These are phyloP conservation scores for Dusona sp. DNA, from an alignment of 2,888 invertebrate species.

Conservation along the genomic window DNA sequence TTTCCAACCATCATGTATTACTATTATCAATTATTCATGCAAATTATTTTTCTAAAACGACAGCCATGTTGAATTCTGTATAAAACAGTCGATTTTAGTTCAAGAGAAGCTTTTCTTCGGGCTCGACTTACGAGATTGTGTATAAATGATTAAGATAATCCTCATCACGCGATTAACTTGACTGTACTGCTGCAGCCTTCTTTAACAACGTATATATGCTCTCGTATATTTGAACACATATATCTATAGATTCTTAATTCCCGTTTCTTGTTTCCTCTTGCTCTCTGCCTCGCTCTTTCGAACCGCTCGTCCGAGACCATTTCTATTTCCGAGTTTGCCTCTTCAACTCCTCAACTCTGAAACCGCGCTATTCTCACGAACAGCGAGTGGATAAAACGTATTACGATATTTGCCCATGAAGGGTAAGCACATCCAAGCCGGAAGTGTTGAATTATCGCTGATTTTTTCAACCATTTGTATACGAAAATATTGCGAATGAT, in stretches of 20 bases:
- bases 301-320: conserved; percentile 72
- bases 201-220: neutral
- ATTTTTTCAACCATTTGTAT: neutral
- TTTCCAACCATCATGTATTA: too few relatives aligned
- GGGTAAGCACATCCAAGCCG: conserved; percentile 57
- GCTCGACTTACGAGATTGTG: neutral
- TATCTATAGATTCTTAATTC: conserved; percentile 31
- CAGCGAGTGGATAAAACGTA: conserved; percentile 30
- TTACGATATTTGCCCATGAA: conserved; percentile 47
- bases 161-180: conserved; percentile 22
- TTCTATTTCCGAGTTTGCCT: conserved; percentile 77
- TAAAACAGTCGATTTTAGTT: too few relatives aligned
- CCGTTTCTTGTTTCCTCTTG: conserved; percentile 58
- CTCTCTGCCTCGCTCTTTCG: conserved; percentile 67
- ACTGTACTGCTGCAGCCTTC: conserved; percentile 6
- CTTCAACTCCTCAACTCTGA: conserved; percentile 63
- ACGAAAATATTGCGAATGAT: neutral
- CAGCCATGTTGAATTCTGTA: neutral
- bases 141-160: neutral
- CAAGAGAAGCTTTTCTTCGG: neutral
- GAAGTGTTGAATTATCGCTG: conserved; percentile 36
- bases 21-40: neutral
- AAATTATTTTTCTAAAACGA: neutral
- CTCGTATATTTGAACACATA: conserved; percentile 12
- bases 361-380: conserved; percentile 10